Percentiles rank a stretch among this genome's conserved stretches.
These are phyloP conservation scores for Leptinotarsa haldemani DNA, from an alignment of 2,888 invertebrate genomes.

Conservation along the genomic window DNA sequence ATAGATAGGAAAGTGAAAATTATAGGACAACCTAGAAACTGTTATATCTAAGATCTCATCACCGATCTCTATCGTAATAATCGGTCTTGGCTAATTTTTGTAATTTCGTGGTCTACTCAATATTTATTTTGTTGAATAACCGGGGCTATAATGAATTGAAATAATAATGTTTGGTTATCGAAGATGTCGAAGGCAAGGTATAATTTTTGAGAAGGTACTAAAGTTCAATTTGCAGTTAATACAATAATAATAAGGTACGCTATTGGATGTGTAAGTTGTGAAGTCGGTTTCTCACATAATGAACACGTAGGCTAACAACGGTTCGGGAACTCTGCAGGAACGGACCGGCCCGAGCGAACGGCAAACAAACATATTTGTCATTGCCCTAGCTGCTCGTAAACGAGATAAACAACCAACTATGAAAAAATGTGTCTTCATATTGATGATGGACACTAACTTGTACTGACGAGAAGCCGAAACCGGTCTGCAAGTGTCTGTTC, in stretches of 20 bases:
- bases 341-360: background rate
- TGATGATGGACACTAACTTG: too few relatives aligned
- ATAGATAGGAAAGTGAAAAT: constrained; percentile 16
- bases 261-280: constrained; percentile 50
- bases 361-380: too few relatives aligned
- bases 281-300: constrained; percentile 61
- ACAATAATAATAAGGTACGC: constrained; percentile 56
- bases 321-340: constrained; percentile 16
- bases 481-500: too few relatives aligned
- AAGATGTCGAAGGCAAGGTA: constrained; percentile 26
- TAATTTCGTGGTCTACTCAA: constrained; percentile 21
- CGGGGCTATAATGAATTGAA: constrained; percentile 41
- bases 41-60: constrained; percentile 17
- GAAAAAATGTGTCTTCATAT: too few relatives aligned
- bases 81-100: constrained; percentile 15
- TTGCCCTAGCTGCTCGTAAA: too few relatives aligned
- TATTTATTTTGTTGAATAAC: constrained; percentile 35
- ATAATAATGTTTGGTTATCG: constrained; percentile 44
- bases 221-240: constrained; percentile 55
- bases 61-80: constrained; percentile 28
- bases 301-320: constrained; percentile 56
- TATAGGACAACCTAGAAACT: constrained; percentile 21
- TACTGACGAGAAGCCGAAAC: too few relatives aligned
- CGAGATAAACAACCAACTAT: too few relatives aligned
- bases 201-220: constrained; percentile 51